Base-by-base conservation (phyloP, 2,888 invertebrate genomes). In the Syrphus vitripennis region DNA sequence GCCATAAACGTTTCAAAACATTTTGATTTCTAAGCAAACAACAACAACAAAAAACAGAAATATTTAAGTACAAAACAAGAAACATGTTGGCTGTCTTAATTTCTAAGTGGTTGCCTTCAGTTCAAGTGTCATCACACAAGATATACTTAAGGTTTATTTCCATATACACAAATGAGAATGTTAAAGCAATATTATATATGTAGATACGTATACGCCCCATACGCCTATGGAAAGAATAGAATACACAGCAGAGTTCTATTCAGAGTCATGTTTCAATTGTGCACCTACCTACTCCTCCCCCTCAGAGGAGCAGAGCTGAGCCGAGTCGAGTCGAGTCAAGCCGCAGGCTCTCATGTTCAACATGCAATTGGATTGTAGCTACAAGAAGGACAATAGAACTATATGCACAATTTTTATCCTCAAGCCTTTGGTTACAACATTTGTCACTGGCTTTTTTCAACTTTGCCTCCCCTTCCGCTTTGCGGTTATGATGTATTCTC, bases 61-160 rank as follows among this genome's bases (percentile, higher is more conserved):
- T 37, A 42, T 50, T 50, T 24, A 14, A 50, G 40, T 29, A 61
- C 34, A 63, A 48, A 82, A 21, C 12, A 21, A 48, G 42, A 69
- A 45, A 50, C 65, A 69, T 72, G 77, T 69, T 45, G 34, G 77
- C 65, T 53, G 40, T 61, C 72, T 61, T 77, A 53, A 50, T 69
- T 69, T 74, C 50, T 61, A 74, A 83, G 78, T 83, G 74, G 78
- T 69, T 78, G 78, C 83, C 83, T 74, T 79, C 79, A 67, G 83
- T 79, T 83, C 61, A 79, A 79, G 79, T 83, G 71, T 79, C 83
- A 83, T 75, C 79, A 75, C 63, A 79, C 65, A 83, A 21, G 75
- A 45, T 19, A 45, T 19, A 74, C 83, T 78, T 78, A 70, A 34
- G 69, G 83, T 78, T 71, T 82, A 65, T 72, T 82, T 69, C 53